Percentiles rank a stretch among this genome's conserved stretches.
Evolutionary conservation across 2,888 invertebrate genomes (phyloP).

Genomic region (Xanthia icteritia): DNA sequence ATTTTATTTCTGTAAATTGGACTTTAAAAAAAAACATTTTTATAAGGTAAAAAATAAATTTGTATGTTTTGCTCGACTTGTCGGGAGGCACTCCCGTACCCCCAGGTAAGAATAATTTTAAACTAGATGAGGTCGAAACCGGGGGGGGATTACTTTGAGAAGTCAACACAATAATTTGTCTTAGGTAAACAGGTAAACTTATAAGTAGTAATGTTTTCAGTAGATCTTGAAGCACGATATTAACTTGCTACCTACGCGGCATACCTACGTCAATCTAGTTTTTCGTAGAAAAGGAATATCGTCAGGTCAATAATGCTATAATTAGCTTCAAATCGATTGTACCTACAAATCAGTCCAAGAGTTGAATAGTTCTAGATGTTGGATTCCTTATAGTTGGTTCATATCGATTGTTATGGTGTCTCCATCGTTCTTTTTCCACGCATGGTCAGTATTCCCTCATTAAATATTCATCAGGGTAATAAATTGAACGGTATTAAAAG

Average conservation of each 20-base stretch:
- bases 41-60: not conserved
- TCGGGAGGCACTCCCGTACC: too few species aligned
- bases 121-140: not conserved
- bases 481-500: slow-evolving; percentile 16
- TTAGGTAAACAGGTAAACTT: not conserved
- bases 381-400: slow-evolving; percentile 33
- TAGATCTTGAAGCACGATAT: slow-evolving; percentile 1
- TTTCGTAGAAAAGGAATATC: slow-evolving; percentile 28
- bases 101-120: not conserved
- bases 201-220: not conserved
- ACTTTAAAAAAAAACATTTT: not conserved
- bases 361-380: slow-evolving; percentile 54
- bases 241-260: not conserved
- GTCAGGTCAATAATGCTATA: slow-evolving; percentile 17
- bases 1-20: not conserved
- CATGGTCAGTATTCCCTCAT: slow-evolving; percentile 48
- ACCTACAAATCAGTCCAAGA: slow-evolving; percentile 38
- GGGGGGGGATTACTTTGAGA: not conserved
- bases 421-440: slow-evolving; percentile 25
- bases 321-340: slow-evolving; percentile 27
- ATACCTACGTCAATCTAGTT: slow-evolving; percentile 12
- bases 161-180: not conserved
- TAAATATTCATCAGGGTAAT: slow-evolving; percentile 27
- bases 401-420: slow-evolving; percentile 44
- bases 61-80: too few species aligned